Evolutionary conservation across 2,888 invertebrate genomes (phyloP), one percentile per base, ranked within the genome.

Genomic region (Laspeyria flexula): DNA sequence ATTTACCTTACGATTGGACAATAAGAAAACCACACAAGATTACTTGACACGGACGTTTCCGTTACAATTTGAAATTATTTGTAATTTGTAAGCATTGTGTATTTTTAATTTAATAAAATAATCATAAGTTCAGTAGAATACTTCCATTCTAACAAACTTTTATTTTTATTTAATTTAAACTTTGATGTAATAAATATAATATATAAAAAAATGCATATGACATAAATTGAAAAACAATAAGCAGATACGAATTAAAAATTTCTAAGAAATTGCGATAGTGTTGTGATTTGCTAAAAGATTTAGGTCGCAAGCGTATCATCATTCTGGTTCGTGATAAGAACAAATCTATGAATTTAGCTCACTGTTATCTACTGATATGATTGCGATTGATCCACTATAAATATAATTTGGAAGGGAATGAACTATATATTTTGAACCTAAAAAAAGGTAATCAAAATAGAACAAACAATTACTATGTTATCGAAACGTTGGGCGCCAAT

Each of bases 1-100:
- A 30, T 49, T 49, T 54, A 58, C 43, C 30, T 52, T 47, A 46
- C 39, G 31, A 42, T 46, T 39, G 55, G 45, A 58, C 55, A 61
- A 65, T 61, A 42, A 15, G 16, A 57, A 61, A 65, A 55, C 53
- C 48, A 34, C 61, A 56, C 40, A 16, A 51, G 53, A 64, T 60
- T 56, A 50, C 49, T 60, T 45, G 45, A 51, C 49, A 39, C 37
- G 43, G 41, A 48, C 37, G 25, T 33, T 48, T 23, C 31, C 41
- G 44, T 44, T 52, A 44, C 38, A 11, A 43, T 43, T 31, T 43
- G 37, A 47, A 40, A 40, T 50, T 29, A 56, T 53, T 51, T 43
- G 57, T 52, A 23, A 30, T 43, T 51, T 45, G 35, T 35, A 48
- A 59, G 18, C 11, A 35, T 43, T 34, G 34, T 43, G 35, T 48